Percentiles rank a stretch among this genome's conserved stretches.
Evolutionary conservation across 2,797 vertebrate species (phyloP).

Genomic region (Simalia tracyae): DNA sequence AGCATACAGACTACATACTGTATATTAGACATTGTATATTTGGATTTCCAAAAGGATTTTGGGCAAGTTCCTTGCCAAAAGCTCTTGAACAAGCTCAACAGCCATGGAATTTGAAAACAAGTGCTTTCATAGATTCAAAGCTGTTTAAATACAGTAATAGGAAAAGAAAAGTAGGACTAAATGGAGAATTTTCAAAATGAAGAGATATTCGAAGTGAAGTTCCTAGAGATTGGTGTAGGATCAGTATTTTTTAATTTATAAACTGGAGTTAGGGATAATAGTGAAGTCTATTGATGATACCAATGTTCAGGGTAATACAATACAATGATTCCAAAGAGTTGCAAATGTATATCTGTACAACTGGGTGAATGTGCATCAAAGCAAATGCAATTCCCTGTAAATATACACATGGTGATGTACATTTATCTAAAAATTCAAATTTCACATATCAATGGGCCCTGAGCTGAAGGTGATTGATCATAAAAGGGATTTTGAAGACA

Average conservation of each 20-base stretch:
- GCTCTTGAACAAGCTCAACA: too few species aligned
- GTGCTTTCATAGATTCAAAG: too few species aligned
- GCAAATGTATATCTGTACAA: not conserved
- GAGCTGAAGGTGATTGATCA: not conserved
- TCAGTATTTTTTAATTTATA: not conserved
- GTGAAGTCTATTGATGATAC: not conserved
- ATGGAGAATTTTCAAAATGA: not conserved
- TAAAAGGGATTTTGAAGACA: not conserved
- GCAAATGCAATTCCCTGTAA: not conserved
- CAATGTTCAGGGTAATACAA: not conserved
- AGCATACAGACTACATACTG: too few species aligned
- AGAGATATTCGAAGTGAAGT: not conserved
- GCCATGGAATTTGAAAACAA: too few species aligned
- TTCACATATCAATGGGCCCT: not conserved
- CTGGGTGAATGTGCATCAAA: not conserved
- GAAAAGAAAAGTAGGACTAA: not conserved
- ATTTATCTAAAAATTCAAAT: not conserved
- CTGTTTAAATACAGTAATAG: not conserved
- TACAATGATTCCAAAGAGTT: not conserved
- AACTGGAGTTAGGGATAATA: not conserved
- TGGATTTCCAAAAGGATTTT: too few species aligned
- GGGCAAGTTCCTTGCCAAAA: too few species aligned
- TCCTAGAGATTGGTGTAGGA: not conserved
- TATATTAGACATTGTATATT: too few species aligned
- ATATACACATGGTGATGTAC: not conserved